Evolutionary conservation across 2,113 vertebrate species (phyloP).

Genomic region (Lynx canadensis): DNA sequence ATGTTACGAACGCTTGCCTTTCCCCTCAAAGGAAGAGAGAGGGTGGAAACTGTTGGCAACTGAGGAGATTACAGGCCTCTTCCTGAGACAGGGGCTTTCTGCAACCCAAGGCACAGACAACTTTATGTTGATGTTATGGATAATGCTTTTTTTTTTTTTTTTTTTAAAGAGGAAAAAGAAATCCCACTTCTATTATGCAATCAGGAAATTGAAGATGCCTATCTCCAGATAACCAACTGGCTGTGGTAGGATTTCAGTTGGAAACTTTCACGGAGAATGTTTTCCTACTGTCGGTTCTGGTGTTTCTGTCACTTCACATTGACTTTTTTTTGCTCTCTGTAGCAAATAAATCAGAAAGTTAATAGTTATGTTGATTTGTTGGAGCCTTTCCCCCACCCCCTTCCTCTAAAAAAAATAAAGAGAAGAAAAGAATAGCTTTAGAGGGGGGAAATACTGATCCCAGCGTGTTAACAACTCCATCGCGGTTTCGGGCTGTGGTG

Average conservation of each 20-base stretch:
- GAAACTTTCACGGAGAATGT: conserved; percentile 21
- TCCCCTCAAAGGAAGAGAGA: not conserved
- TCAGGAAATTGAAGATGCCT: conserved; percentile 69
- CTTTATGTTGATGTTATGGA: conserved; percentile 33
- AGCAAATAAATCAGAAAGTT: conserved; percentile 72
- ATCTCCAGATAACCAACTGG: conserved; percentile 55
- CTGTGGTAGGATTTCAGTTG: not conserved
- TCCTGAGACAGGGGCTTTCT: not conserved
- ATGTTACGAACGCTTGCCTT: not conserved
- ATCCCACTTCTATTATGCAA: conserved; percentile 56
- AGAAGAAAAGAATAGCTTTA: conserved; percentile 68
- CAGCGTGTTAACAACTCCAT: conserved; percentile 68
- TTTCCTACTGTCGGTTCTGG: conserved; percentile 50
- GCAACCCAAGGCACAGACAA: conserved; percentile 12
- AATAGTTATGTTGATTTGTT: conserved; percentile 80
- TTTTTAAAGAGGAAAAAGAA: conserved; percentile 52
- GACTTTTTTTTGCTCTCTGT: conserved; percentile 59
- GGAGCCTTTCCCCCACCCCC: not conserved
- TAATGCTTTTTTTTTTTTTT: not conserved
- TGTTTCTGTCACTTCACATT: conserved; percentile 57
- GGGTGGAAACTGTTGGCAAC: not conserved
- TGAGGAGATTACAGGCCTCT: not conserved
- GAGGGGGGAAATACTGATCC: conserved; percentile 74
- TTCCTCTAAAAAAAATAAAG: conserved; percentile 62
- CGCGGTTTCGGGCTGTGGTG: conserved; percentile 54